Percentiles rank a stretch among this genome's conserved stretches.
phyloP scores from a whole-genome alignment of 2,888 invertebrate genomes.

The Platerodrilus igneus region DNA sequence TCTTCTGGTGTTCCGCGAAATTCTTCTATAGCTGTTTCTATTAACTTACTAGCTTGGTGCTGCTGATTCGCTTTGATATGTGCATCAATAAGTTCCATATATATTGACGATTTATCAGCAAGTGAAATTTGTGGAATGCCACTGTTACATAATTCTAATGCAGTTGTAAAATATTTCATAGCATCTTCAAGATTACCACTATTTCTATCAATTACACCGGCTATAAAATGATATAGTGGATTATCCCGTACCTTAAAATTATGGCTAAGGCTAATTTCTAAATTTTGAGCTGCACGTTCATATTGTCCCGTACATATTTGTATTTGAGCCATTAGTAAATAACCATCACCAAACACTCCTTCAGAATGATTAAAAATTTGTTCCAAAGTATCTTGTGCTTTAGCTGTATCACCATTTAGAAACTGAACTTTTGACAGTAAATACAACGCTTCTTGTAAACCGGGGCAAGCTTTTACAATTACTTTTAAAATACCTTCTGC shows the following conservation, averaged over 20 bases:
- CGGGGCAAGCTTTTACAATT: slow-evolving; percentile 76
- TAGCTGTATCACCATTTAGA: slow-evolving; percentile 68
- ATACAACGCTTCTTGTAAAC: slow-evolving; percentile 63
- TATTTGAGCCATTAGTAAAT: slow-evolving; percentile 82
- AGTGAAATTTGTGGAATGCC: slow-evolving; percentile 50
- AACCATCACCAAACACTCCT: slow-evolving; percentile 75
- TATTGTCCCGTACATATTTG: slow-evolving; percentile 66
- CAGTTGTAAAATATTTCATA: slow-evolving; percentile 68
- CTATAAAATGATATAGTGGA: slow-evolving; percentile 83
- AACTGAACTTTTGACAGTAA: slow-evolving; percentile 77
- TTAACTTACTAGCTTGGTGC: slow-evolving; percentile 74
- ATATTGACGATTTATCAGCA: slow-evolving; percentile 79
- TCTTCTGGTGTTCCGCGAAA: slow-evolving; percentile 80
- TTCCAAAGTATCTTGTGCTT: slow-evolving; percentile 67
- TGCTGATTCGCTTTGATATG: slow-evolving; percentile 65
- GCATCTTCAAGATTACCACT: slow-evolving; percentile 66
- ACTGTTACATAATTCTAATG: slow-evolving; percentile 62
- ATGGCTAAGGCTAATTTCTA: slow-evolving; percentile 87
- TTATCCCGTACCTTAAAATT: slow-evolving; percentile 90
- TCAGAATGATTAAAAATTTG: slow-evolving; percentile 70
- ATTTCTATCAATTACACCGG: slow-evolving; percentile 77
- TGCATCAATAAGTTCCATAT: slow-evolving; percentile 78
- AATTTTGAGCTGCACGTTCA: slow-evolving; percentile 74
- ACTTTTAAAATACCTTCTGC: slow-evolving; percentile 65
- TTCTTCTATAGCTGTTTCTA: slow-evolving; percentile 70